Base-by-base conservation (phyloP, 2,888 invertebrate genomes). In the Plutella xylostella region DNA sequence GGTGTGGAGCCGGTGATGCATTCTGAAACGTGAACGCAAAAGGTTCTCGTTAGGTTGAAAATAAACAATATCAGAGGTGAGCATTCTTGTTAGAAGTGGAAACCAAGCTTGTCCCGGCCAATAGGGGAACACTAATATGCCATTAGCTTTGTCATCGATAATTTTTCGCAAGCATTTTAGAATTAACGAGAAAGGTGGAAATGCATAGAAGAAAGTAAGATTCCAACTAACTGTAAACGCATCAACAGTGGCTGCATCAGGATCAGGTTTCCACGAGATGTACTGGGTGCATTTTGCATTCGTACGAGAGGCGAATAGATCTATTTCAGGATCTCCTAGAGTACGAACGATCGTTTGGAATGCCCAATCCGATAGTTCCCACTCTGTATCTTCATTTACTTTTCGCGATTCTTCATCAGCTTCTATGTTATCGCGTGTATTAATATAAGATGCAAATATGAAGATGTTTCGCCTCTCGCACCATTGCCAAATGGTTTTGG, bases 161-260 rank as follows among this genome's bases (percentile, higher is more conserved):
- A 50, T 50, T 42, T 52, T 50, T 15, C 30, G 45, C 12, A 52
- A 19, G 18, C 14, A 20, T 38, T 43, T 48, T 14, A 43, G 15
- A 35, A 50, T 46, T 4, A 51, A 28, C 5, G 40, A 21, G 44
- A 52, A 50, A 7, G 51, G 50, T 9, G 48, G 48, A 34, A 52
- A 52, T 5, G 48, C 50, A 42, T 52, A 48, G 45, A 50, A 50
- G 25, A 30, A 48, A 18, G 6, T 9, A 20, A 18, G 17, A n/a
- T 6, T 33, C 33, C 33, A 33, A 7, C 15, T 33, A 7, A 33
- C 33, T 33, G 33, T 33, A 33, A 33, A 33, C n/a, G 33, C 33
- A 15, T 33, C 33, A n/a, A 33, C 15, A 14, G 12, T 33, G n/a
- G 7, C 12, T 14, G 14, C 33, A n/a, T n/a, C n/a, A 14, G 33